These are phyloP conservation scores for Tachycineta bicolor DNA, from an alignment of 2,113 vertebrate species.

Conservation along the genomic window DNA sequence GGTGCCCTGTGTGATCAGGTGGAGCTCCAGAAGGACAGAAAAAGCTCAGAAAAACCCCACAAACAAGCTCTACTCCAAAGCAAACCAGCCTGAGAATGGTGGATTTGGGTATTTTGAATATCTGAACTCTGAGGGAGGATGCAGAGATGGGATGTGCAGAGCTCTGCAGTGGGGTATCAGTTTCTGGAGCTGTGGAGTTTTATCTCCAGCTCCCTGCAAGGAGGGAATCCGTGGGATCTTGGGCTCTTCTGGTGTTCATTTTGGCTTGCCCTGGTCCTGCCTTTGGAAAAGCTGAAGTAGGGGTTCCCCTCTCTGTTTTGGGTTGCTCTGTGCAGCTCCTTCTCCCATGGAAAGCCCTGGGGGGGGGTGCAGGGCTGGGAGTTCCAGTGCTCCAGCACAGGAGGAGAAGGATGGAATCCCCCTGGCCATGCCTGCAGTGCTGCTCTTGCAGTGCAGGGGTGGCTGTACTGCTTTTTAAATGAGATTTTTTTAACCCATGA, in stretches of 20 bases:
- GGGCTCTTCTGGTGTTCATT: neutral
- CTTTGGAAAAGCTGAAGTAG: neutral
- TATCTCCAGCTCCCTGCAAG: neutral
- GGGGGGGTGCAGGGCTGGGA: fast-evolving
- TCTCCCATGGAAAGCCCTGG: neutral
- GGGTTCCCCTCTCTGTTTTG: fast-evolving
- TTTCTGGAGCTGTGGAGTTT: neutral
- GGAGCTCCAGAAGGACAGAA: neutral
- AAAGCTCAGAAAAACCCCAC: neutral
- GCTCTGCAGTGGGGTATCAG: fast-evolving
- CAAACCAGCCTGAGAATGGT: neutral
- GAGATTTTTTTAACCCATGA: neutral
- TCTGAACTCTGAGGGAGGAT: neutral
- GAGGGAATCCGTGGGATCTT: fast-evolving
- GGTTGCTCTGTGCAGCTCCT: neutral
- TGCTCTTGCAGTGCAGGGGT: fast-evolving
- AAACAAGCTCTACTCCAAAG: neutral
- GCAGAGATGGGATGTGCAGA: neutral
- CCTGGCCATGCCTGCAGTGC: fast-evolving
- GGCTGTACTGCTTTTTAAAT: neutral
- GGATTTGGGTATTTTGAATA: neutral
- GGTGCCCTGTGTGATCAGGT: neutral
- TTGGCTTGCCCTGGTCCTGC: neutral
- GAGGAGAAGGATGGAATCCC: neutral
- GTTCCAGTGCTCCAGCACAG: neutral